Base-by-base conservation (phyloP, 2,888 invertebrate genomes). In the Alitta virens region DNA sequence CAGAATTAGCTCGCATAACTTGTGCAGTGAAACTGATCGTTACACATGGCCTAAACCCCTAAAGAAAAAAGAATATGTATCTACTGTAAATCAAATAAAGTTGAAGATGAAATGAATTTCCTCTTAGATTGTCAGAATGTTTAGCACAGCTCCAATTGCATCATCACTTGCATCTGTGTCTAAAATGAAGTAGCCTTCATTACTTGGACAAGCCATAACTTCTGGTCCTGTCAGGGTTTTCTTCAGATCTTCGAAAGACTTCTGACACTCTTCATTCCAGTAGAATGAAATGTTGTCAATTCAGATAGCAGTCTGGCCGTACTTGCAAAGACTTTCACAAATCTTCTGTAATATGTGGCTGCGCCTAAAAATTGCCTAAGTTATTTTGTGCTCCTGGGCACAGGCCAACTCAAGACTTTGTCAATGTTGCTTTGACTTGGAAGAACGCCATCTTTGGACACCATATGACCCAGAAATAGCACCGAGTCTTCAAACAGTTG, bases 321-420 rank as follows among this genome's bases (percentile, higher is more conserved):
- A 2, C 42, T 46, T 7, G 69, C 33, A 56, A 69, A 66, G 12
- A 61, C 46, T 14, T 52, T 38, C 5, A 72, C 62, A 38, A 68
- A 72, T 26, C 63, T 60, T 2, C 68, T 59, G 24, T 70, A 73
- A 52, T 67, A 73, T 18, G 65, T 64, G 24, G 40, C 38, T 3
- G 67, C 54, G 0, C 72, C 72, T 1, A 73, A 53, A 25, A 72
- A 68, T 1, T 64, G 26, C 18, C 59, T 50, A 1, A 71, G 54
- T 51, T 67, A 57, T n/a, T 60, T 64, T 0, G 63, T 49, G 55
- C 58, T 64, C 0, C 21, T 54, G 0, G 73, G 73, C 0, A 12
- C 49, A 2, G 69, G 67, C 25, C 65, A 60, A 0, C 63, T 51
- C 2, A 25, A 7, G 18, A 73, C 65, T 12, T 51, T 56, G 18